Evolutionary conservation across 2,113 vertebrate species (phyloP), one percentile per base, ranked within the genome.

Genomic region (Suricata suricatta): DNA sequence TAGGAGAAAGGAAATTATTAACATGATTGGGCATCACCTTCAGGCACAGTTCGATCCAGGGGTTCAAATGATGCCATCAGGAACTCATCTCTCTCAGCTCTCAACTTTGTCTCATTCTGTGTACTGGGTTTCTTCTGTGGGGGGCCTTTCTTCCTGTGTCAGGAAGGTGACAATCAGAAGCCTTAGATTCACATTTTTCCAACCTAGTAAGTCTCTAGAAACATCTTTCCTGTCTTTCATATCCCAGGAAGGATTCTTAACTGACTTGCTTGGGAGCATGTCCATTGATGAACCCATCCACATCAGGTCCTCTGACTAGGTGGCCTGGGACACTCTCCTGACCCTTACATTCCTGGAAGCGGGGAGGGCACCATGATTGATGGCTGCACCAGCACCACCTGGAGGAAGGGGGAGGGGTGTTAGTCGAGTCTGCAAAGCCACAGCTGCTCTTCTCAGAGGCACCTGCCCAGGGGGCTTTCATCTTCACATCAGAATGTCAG

Each of bases 31-130:
- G 33, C 0, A 50, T 23, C 72, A 44, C 38, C 68, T 87, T 86
- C 66, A 86, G 89, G 90, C 25, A 57, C 27, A 76, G 66, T 74
- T 95, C 5, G n/a, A 90, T 77, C 66, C 80, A 96, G 80, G 85
- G 47, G 50, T 76, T 86, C 44, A 85, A 81, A 86, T 33, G 63
- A 60, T 44, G 17, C n/a, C 54, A 52, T 44, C 33, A 11, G 83
- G n/a, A 7, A 31, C 90, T 93, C 60, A 6, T 52, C 27, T 81
- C 41, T 12, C 72, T 88, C 38, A 16, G 38, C 79, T 71, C 38
- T 88, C 23, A 21, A 17, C 35, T 79, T 47, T 76, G 31, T 41
- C n/a, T 90, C 33, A 10, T 41, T 89, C 84, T 35, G 4, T 41
- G 2, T 35, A n/a, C 21, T 74, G 71, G 44, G 64, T 95, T 79